Evolutionary conservation across 2,113 vertebrate species (phyloP).

Genomic region (Guaruba guarouba): DNA sequence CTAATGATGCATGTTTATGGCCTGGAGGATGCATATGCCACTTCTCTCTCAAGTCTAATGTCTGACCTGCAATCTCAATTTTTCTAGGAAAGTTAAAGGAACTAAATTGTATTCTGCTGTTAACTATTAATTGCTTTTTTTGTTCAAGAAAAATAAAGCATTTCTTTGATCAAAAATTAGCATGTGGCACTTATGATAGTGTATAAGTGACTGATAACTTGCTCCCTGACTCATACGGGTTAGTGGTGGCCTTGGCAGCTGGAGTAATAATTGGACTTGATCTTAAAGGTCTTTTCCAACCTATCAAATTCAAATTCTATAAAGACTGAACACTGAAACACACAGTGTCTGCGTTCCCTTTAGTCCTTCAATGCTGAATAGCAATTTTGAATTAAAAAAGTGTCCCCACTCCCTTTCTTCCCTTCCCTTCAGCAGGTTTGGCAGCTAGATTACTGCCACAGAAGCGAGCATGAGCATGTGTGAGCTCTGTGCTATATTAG

Average conservation of each 20-base stretch:
- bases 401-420: background rate
- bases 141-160: background rate
- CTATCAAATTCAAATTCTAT: too few species aligned
- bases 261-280: too few species aligned
- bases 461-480: background rate
- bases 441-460: background rate
- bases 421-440: background rate
- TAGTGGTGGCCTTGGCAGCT: too few species aligned
- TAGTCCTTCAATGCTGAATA: background rate
- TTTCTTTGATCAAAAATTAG: conserved; percentile 20
- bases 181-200: background rate
- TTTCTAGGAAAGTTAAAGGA: background rate
- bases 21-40: background rate
- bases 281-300: too few species aligned
- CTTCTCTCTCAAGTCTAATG: background rate
- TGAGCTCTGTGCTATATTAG: background rate
- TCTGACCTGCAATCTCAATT: background rate
- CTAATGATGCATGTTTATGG: background rate
- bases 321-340: background rate
- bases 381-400: background rate
- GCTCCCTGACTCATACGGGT: background rate
- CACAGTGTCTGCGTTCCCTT: background rate
- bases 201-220: background rate
- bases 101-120: background rate
- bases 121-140: background rate